Base-by-base conservation (phyloP, 2,888 invertebrate species). In the Tineola bisselliella region DNA sequence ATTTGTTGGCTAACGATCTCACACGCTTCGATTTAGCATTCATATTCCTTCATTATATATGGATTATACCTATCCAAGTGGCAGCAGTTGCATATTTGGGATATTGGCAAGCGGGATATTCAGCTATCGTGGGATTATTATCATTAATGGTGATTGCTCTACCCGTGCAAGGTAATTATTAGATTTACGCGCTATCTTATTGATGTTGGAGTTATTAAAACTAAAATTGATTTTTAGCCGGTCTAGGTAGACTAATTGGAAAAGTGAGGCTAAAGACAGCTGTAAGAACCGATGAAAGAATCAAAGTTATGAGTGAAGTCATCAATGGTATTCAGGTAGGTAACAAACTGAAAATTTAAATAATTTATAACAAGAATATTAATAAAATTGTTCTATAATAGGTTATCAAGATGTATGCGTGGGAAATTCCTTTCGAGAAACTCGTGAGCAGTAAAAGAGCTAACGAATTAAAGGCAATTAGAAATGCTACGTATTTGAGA, bases 331-430 rank as follows among this genome's bases (percentile, higher is more conserved):
- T 99, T 73, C 93, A 96, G 81, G 95, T 95, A 59, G 15, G 8
- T 5, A 15, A 44, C 3, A 8, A 8, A 25, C 6, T 25, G 25
- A 6, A 25, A 25, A 25, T 25, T 25, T 4, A 25, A 8, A 8
- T 13, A 11, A 3, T 11, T 6, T 52, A 17, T 6, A 31, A 44
- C 8, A 5, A 44, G 3, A 44, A 44, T 44, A n/a, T 44, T 44
- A 3, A 44, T 44, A 8, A n/a, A 8, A 44, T 56, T 19, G n/a
- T 38, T 38, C 3, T 38, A 38, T 6, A 38, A 71, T 84, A 94
- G 88, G 95, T 97, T 0, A 94, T 98, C 63, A 98, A 98, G 88
- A 97, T 98, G 96, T 98, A 97, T 73, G 94, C 96, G 1, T 98
- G 98, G 94, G 98, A 98, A 76, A 91, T 91, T 66, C 94, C 96